A percentile compares a stretch with the other conserved stretches of the same genome.
Evolutionary conservation across 2,888 invertebrate genomes (phyloP).

Genomic region (Embidobia sp.): DNA sequence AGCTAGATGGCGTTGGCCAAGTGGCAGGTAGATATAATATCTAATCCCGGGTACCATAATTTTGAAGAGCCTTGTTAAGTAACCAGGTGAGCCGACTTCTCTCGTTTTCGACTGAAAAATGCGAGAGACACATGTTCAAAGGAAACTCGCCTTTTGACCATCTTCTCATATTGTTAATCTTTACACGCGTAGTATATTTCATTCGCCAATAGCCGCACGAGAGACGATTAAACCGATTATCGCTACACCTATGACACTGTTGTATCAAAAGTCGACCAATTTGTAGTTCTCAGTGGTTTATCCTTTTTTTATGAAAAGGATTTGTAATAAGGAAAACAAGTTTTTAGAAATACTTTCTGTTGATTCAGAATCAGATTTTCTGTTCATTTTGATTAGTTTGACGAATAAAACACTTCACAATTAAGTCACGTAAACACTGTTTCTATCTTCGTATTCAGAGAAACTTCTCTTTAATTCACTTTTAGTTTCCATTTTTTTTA

Average conservation of each 20-base stretch:
- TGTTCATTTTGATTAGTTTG: no score
- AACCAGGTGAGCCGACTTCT: conserved; percentile 57
- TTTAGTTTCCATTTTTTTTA: no score
- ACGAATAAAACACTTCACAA: no score
- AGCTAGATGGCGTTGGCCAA: conserved; percentile 53
- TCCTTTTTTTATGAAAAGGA: conserved; percentile 32
- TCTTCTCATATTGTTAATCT: conserved; percentile 52
- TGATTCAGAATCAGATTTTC: no score
- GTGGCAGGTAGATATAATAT: conserved; percentile 62
- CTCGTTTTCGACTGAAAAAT: conserved; percentile 59
- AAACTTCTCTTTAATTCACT: no score
- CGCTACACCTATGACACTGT: conserved; percentile 29
- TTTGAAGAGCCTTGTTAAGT: conserved; percentile 59
- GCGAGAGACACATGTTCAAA: conserved; percentile 52
- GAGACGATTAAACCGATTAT: conserved; percentile 53
- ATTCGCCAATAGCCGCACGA: conserved; percentile 31
- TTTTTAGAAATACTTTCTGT: background rate
- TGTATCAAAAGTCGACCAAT: conserved; percentile 49
- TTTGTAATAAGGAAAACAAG: no score
- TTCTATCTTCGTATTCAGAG: no score
- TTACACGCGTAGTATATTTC: conserved; percentile 28
- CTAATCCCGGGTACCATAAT: conserved; percentile 60
- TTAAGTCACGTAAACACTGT: no score
- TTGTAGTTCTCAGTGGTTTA: conserved; percentile 44
- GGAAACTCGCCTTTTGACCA: conserved; percentile 47